Evolutionary conservation across 2,113 vertebrate species (phyloP).

Genomic region (Alosa alosa): DNA sequence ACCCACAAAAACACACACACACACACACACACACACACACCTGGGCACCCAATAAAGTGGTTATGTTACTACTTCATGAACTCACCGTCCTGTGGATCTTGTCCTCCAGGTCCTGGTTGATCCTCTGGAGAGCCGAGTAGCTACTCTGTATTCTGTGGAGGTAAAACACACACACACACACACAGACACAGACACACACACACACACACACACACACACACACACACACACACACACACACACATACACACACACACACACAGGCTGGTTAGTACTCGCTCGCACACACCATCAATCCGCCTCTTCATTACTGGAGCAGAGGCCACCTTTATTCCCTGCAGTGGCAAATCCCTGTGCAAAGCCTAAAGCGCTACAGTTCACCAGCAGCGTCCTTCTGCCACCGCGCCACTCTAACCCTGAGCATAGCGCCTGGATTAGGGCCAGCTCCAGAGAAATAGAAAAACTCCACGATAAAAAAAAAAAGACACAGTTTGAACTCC

Average conservation of each 20-base stretch:
- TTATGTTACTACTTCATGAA: constrained; percentile 6
- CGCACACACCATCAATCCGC: constrained; percentile 18
- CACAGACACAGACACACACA: background rate
- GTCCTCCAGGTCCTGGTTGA: constrained; percentile 97
- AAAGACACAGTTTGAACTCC: background rate
- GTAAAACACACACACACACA: background rate
- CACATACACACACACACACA: constrained; percentile 8
- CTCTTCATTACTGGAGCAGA: background rate
- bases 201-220: constrained; percentile 21
- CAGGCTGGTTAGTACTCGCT: constrained; percentile 13
- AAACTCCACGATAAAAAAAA: background rate
- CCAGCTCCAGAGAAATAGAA: background rate
- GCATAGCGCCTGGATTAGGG: background rate
- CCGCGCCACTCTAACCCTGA: background rate
- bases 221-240: background rate
- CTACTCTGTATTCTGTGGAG: constrained; percentile 89
- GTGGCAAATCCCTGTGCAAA: background rate
- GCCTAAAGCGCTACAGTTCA: background rate
- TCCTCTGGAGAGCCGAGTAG: constrained; percentile 93
- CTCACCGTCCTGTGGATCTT: constrained; percentile 84
- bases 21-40: background rate
- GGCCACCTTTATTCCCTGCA: background rate
- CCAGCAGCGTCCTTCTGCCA: background rate
- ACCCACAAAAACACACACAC: background rate
- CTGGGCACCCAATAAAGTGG: background rate